Conservation (phyloP, 2,797 vertebrate genomes). For the Sebastes nivosus region DNA sequence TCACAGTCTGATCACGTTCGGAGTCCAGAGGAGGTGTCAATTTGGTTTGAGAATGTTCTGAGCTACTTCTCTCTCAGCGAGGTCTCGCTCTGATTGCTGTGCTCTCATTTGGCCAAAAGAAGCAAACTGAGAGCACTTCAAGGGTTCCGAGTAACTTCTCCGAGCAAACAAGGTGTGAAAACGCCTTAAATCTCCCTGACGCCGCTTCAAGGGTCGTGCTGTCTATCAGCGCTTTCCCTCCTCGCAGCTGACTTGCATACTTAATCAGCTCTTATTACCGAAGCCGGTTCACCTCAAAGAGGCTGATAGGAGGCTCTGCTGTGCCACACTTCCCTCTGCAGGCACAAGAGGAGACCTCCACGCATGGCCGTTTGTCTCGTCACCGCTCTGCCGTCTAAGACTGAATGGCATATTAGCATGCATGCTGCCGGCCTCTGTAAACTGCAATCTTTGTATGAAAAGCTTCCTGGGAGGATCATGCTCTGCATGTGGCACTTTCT, state of each 20-base stretch:
- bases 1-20: constrained; percentile 13
- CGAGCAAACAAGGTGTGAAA: constrained; percentile 51
- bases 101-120: constrained; percentile 44
- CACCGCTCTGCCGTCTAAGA: not conserved
- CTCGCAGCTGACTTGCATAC: constrained; percentile 55
- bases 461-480: not conserved
- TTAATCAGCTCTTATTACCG: constrained; percentile 42
- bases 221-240: constrained; percentile 39
- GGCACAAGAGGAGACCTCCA: constrained; percentile 54
- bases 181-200: constrained; percentile 51
- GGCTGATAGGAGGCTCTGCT: constrained; percentile 34
- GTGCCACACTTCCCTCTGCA: constrained; percentile 72
- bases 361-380: not conserved
- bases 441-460: not conserved
- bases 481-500: not conserved
- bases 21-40: constrained; percentile 7
- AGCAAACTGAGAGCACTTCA: constrained; percentile 40
- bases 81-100: constrained; percentile 42
- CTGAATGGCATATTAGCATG: not conserved
- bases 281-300: constrained; percentile 34
- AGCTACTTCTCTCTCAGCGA: constrained; percentile 7
- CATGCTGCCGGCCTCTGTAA: not conserved
- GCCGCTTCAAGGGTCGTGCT: constrained; percentile 40
- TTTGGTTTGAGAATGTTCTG: constrained; percentile 6
- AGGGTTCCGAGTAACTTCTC: constrained; percentile 46